Evolutionary conservation across 1,140 invertebrate species (phyloP).

Genomic region (Drosophila orena): DNA sequence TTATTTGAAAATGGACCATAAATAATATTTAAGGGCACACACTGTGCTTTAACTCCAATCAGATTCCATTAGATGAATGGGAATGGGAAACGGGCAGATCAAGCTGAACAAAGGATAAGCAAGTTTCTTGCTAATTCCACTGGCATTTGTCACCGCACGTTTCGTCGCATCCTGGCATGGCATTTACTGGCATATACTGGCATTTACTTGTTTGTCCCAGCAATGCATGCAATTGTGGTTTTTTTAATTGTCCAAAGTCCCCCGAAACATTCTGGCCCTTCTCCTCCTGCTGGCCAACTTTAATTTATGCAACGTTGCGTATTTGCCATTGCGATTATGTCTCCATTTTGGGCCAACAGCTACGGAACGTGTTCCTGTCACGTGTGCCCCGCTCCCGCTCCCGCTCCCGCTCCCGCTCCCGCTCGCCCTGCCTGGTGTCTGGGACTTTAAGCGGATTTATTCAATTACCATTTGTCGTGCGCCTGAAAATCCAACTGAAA

Average conservation of each 20-base stretch:
- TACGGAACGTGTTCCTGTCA: conserved; percentile 56
- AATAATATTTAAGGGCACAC: no score
- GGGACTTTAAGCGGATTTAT: conserved; percentile 80
- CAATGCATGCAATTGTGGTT: conserved; percentile 70
- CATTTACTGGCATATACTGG: no score
- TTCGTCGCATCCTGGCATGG: conserved; percentile 37
- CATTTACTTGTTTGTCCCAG: conserved; percentile 24
- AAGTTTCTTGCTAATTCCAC: conserved; percentile 62
- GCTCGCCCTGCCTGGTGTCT: conserved; percentile 38
- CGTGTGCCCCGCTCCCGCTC: conserved; percentile 49
- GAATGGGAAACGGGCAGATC: conserved; percentile 3
- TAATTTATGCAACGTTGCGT: conserved; percentile 63
- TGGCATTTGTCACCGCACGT: conserved; percentile 51
- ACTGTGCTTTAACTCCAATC: neutral
- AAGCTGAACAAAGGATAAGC: conserved; percentile 28
- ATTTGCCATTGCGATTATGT: conserved; percentile 71
- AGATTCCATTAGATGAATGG: conserved; percentile 26
- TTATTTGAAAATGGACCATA: neutral
- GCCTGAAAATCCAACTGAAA: conserved; percentile 47
- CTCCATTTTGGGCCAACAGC: conserved; percentile 53
- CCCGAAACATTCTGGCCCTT: conserved; percentile 3
- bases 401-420: no score
- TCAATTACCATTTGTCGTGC: conserved; percentile 81
- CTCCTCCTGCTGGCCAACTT: conserved; percentile 22
- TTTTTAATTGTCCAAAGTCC: conserved; percentile 57